Evolutionary conservation across 1,140 invertebrate genomes (phyloP), one percentile per base, ranked within the genome.

Genomic region (Akabosia matsudoensis): DNA sequence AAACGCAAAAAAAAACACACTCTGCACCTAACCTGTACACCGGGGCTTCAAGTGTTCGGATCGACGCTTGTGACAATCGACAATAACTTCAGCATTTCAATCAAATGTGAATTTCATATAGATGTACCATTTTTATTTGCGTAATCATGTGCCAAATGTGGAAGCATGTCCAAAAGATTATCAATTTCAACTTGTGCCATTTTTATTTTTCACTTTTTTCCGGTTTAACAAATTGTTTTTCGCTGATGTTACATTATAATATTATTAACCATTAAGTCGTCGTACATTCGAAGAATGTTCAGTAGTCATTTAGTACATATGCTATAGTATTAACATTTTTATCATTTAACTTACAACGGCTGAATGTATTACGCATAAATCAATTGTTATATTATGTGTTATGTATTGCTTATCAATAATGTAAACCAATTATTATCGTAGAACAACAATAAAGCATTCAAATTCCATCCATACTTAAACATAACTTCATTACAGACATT

Each of bases 161-260:
- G 7, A 45, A 45, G 37, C 37, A 45, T 10, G 37, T 45, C n/a
- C n/a, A 45, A 45, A 45, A 10, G 18, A 45, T 45, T 45, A 18
- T 45, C 7, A 45, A 61, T 61, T 61, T 61, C 54, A 61, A 61
- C 54, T 67, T 67, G 61, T 67, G 61, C 61, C 61, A 67, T 67
- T 67, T 61, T 67, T 67, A 67, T 67, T 67, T 67, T 30, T n/a
- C n/a, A n/a, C 61, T 67, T 67, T 67, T 67, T 67, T 67, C 18
- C 18, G 26, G 2, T 67, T 67, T 30, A 67, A 30, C 61, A 67
- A 67, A 67, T 67, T 61, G 7, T 45, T 67, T 30, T 67, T 67
- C 10, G 61, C 31, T 67, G 30, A 14, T 30, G 24, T 45, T 45
- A 45, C 37, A 45, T 45, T n/a, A n/a, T n/a, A n/a, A n/a, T n/a